Evolutionary conservation across 2,797 vertebrate species (phyloP).

Genomic region (Apodemus agrarius): DNA sequence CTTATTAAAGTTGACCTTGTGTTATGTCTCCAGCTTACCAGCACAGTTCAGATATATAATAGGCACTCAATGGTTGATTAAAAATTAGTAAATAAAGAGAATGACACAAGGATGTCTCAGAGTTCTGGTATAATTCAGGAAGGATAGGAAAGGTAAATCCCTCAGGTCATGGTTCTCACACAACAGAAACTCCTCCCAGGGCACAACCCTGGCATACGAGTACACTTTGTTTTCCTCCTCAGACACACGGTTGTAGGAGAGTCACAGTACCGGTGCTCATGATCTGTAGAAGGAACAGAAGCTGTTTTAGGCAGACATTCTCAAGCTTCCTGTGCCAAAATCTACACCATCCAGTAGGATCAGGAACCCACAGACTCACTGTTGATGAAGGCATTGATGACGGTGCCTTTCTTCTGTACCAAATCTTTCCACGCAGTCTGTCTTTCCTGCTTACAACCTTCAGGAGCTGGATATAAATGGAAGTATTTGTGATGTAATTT

Average conservation of each 20-base stretch:
- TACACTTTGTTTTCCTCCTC: background rate
- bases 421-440: background rate
- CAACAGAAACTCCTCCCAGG: constrained; percentile 41
- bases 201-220: background rate
- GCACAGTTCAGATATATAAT: background rate
- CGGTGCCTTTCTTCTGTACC: background rate
- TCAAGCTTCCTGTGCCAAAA: background rate
- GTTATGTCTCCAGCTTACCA: background rate
- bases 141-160: too few species aligned
- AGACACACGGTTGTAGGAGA: background rate
- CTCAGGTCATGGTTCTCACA: background rate
- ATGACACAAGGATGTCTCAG: background rate
- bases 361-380: background rate
- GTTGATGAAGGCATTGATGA: background rate
- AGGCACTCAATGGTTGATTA: too few species aligned
- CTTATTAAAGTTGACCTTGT: background rate
- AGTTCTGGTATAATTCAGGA: background rate
- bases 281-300: background rate
- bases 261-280: background rate
- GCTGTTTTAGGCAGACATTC: background rate
- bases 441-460: background rate
- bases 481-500: background rate
- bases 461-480: background rate
- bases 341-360: background rate
- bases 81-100: background rate